These are phyloP conservation scores for Therioaphis trifolii DNA, from an alignment of 2,888 invertebrate genomes.

Conservation along the genomic window DNA sequence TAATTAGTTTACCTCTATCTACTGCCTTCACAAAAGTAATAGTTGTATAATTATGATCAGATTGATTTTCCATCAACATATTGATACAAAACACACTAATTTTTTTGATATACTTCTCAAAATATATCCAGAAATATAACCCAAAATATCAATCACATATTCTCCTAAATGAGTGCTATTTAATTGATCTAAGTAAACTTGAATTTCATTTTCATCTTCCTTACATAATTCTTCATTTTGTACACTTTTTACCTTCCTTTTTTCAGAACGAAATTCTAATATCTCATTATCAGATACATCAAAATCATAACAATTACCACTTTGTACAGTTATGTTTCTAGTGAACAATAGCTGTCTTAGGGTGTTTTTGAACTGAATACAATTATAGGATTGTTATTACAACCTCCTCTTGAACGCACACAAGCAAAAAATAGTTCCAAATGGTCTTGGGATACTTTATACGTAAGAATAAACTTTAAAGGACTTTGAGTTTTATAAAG, in stretches of 20 bases:
- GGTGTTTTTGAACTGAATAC: background rate
- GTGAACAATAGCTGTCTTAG: constrained; percentile 1
- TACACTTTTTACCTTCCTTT: background rate
- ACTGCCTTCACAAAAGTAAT: background rate
- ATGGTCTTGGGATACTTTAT: background rate
- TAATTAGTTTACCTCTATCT: constrained; percentile 9
- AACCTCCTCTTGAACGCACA: background rate
- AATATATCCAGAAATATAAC: constrained; percentile 5
- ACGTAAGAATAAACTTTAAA: background rate
- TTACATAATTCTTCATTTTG: background rate
- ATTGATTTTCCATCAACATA: background rate
- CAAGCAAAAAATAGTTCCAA: constrained; percentile 10
- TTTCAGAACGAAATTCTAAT: background rate
- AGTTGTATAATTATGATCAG: background rate
- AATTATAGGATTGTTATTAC: background rate
- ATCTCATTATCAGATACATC: background rate
- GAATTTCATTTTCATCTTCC: constrained; percentile 5
- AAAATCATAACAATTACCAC: background rate
- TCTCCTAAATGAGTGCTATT: background rate
- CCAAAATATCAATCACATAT: background rate
- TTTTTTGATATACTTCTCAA: background rate
- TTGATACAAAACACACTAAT: background rate
- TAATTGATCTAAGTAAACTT: background rate
- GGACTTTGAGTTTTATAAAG: background rate
- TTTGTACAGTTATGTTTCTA: background rate